Percentiles rank a stretch among this genome's conserved stretches.
These are phyloP conservation scores for Furnarius figulus DNA, from an alignment of 2,113 vertebrate species.

Conservation along the genomic window DNA sequence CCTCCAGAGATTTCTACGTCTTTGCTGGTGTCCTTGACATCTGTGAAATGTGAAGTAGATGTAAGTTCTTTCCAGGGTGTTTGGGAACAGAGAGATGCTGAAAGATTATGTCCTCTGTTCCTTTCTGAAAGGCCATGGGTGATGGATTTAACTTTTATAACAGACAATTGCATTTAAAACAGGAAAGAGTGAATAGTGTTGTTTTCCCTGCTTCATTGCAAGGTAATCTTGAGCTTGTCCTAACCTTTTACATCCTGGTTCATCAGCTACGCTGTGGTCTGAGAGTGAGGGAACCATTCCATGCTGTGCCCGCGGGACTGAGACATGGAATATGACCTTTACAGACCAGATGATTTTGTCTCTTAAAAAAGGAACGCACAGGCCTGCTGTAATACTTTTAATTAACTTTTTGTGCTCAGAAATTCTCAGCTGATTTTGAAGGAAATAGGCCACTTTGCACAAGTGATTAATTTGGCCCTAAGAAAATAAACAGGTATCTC, in stretches of 20 bases:
- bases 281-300: neutral
- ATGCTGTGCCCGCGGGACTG: fast-evolving
- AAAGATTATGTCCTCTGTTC: neutral
- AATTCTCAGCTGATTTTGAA: neutral
- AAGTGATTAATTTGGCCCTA: neutral
- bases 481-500: neutral
- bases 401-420: neutral
- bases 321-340: neutral
- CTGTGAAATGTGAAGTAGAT: neutral
- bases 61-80: neutral
- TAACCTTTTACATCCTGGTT: neutral
- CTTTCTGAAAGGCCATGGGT: neutral
- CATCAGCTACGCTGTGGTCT: fast-evolving
- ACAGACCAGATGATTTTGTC: neutral
- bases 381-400: neutral
- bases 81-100: neutral
- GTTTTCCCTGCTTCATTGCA: neutral
- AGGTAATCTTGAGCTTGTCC: neutral
- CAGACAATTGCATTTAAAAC: neutral
- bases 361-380: neutral
- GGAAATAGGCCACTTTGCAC: neutral
- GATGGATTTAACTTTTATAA: neutral
- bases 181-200: neutral
- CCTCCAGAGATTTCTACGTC: neutral
- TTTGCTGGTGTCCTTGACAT: neutral